Evolutionary conservation across 2,888 invertebrate species (phyloP).

Genomic region (Agonopterix arenella): DNA sequence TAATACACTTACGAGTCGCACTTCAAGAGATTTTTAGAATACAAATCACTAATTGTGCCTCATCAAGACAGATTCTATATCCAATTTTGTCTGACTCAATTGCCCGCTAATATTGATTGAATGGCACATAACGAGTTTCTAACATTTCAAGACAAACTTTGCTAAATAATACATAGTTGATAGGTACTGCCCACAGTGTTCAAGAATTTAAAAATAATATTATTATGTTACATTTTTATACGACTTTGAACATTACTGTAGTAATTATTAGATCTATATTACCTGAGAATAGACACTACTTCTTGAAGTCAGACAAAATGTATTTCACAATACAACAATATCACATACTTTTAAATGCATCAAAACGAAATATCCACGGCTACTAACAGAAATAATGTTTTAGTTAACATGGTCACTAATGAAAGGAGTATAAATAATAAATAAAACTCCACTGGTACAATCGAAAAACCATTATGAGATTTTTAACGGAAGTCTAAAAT

Average conservation of each 20-base stretch:
- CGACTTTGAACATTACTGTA: constrained; percentile 49
- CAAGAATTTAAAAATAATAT: constrained; percentile 19
- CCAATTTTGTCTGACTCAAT: constrained; percentile 71
- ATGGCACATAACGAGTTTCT: constrained; percentile 58
- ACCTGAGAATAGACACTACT: constrained; percentile 62
- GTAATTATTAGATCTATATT: constrained; percentile 39
- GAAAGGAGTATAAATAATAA: constrained; percentile 60
- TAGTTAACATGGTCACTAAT: constrained; percentile 43
- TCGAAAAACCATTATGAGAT: constrained; percentile 74
- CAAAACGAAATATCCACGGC: constrained; percentile 57
- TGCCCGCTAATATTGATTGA: constrained; percentile 36
- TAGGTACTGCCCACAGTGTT: constrained; percentile 7
- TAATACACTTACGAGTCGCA: constrained; percentile 62
- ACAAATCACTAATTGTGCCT: constrained; percentile 52
- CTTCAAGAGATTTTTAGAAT: constrained; percentile 49
- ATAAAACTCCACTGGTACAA: constrained; percentile 73
- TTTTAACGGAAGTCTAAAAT: constrained; percentile 71
- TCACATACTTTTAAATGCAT: constrained; percentile 76
- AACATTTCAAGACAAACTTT: constrained; percentile 15
- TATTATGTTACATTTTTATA: constrained; percentile 39
- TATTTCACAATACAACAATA: constrained; percentile 72
- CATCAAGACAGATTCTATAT: constrained; percentile 50
- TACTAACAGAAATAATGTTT: constrained; percentile 35
- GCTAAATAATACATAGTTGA: constrained; percentile 11
- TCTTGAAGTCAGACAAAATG: constrained; percentile 72